phyloP scores from a whole-genome alignment of 2,797 vertebrate species.

The Sebastes flavidus region DNA sequence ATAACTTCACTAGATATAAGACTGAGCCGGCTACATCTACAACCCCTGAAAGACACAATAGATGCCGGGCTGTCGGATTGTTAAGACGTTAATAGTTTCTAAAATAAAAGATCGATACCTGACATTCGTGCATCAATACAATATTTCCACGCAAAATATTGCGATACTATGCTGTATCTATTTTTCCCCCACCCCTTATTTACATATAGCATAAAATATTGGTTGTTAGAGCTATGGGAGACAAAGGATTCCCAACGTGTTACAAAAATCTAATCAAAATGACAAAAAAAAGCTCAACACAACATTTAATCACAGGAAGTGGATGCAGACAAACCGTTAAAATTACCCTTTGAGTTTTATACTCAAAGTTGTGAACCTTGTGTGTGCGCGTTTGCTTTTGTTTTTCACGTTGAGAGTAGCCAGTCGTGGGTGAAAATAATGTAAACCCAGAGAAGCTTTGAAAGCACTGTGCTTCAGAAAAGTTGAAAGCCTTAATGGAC shows the following conservation, averaged over 20 bases:
- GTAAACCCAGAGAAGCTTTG: constrained; percentile 42
- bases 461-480: constrained; percentile 51
- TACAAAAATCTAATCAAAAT: not conserved
- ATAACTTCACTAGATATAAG: too few relatives aligned
- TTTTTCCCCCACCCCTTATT: not conserved
- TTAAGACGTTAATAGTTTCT: too few relatives aligned
- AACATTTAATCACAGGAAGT: constrained; percentile 10
- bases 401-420: constrained; percentile 5
- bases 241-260: not conserved
- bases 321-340: not conserved
- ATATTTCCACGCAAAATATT: too few relatives aligned
- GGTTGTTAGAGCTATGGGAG: not conserved
- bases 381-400: not conserved
- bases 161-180: too few relatives aligned
- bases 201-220: not conserved
- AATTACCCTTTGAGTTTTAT: constrained; percentile 1
- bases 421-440: constrained; percentile 54
- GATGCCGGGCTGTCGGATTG: too few relatives aligned
- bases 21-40: too few relatives aligned
- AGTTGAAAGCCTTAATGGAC: constrained; percentile 72
- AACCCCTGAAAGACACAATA: too few relatives aligned
- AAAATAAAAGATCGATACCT: too few relatives aligned
- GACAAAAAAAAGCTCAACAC: not conserved
- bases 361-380: not conserved
- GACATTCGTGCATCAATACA: too few relatives aligned